Evolutionary conservation across 2,888 invertebrate genomes (phyloP).

Genomic region (Thelaira solivaga): DNA sequence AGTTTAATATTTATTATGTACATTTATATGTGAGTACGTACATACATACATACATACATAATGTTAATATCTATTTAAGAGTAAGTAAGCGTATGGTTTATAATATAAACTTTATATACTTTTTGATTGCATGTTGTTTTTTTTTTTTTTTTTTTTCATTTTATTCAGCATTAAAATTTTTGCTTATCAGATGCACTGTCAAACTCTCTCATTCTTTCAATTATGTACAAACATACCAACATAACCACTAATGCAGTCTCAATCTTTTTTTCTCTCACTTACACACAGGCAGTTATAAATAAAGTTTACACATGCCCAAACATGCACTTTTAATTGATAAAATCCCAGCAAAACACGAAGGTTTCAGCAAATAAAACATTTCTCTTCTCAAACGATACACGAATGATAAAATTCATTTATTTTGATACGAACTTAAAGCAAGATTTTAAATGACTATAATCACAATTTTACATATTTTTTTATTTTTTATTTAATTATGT

Average conservation of each 20-base stretch:
- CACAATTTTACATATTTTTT: too few relatives aligned
- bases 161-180: constrained; percentile 38
- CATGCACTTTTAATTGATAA: too few relatives aligned
- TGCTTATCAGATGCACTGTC: constrained; percentile 46
- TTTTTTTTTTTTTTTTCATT: constrained; percentile 25
- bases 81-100: neutral
- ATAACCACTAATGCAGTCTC: neutral
- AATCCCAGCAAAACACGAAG: too few relatives aligned
- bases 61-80: neutral
- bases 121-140: constrained; percentile 32
- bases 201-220: neutral
- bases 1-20: constrained; percentile 13
- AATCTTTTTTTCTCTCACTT: neutral
- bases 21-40: neutral
- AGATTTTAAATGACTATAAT: too few relatives aligned
- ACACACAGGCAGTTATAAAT: neutral
- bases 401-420: too few relatives aligned
- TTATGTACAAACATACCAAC: neutral
- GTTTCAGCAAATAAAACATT: too few relatives aligned
- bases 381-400: too few relatives aligned
- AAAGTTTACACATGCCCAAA: too few relatives aligned
- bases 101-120: constrained; percentile 20
- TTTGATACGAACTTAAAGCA: too few relatives aligned
- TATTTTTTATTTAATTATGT: too few relatives aligned
- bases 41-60: neutral